phyloP scores from a whole-genome alignment of 2,113 vertebrate genomes.

The Oryzias woworae region DNA sequence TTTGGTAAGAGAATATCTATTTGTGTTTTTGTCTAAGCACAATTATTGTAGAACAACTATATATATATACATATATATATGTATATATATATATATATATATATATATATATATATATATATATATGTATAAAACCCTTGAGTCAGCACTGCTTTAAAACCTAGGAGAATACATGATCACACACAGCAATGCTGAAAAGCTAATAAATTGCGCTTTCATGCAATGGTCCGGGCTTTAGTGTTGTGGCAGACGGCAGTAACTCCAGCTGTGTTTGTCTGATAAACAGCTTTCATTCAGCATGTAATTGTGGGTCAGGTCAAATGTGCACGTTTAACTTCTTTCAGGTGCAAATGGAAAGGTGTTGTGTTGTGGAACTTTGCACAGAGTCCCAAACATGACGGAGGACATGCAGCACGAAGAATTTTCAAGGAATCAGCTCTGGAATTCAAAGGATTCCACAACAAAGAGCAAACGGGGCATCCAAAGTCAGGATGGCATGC shows the following conservation, averaged over 20 bases:
- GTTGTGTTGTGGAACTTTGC: background rate
- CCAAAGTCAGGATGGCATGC: background rate
- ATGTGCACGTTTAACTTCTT: constrained; percentile 2
- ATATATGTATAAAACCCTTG: no score
- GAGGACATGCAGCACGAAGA: no score
- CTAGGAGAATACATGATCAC: no score
- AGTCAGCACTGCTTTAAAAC: no score
- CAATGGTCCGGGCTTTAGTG: background rate
- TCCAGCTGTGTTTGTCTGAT: constrained; percentile 22
- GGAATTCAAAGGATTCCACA: no score
- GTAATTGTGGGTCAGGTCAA: constrained; percentile 13
- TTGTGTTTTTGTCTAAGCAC: background rate
- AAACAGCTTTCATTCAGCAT: constrained; percentile 14
- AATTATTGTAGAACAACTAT: no score
- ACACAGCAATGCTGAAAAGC: background rate
- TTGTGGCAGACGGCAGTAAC: background rate
- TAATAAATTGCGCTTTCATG: constrained; percentile 1
- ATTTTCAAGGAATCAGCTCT: background rate
- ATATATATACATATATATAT: no score
- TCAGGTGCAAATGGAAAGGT: background rate
- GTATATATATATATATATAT: no score
- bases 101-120: no score
- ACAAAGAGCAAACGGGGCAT: background rate
- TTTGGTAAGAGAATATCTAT: constrained; percentile 20
- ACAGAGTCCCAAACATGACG: background rate